Evolutionary conservation across 2,113 vertebrate species (phyloP), one percentile per base, ranked within the genome.

Genomic region (Raja brachyura): DNA sequence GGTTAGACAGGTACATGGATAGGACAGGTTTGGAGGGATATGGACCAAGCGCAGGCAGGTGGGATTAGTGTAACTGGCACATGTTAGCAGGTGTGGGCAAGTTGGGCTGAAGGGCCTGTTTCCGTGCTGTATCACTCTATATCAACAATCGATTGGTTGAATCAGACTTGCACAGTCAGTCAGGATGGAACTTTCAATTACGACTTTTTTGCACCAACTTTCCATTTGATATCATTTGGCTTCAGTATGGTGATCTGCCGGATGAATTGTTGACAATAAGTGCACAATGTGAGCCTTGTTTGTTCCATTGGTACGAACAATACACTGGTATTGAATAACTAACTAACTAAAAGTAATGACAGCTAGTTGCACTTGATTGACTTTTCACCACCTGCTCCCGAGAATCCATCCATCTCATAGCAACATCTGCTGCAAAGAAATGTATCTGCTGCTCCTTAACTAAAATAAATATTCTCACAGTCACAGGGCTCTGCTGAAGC

Each of bases 331-430:
- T 88, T 13, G 25, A 88, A 88, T 63, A n/a, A n/a, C 14, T 25
- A 63, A 88, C 83, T 88, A 63, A 88, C 83, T 88, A 88, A 88
- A 88, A 63, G 83, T 88, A 88, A 88, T 88, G 83, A 88, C 83
- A 88, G 63, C 83, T 63, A 88, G n/a, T 59, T 88, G 5, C 59
- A 88, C 59, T 88, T n/a, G 59, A 88, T 88, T 61, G 83, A 28
- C n/a, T 88, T 88, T 63, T 88, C 83, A 88, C 83, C 9, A n/a
- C 56, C 10, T 1, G n/a, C 83, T 88, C 59, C 83, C n/a, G 20
- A 48, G 83, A n/a, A 66, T 5, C 83, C 28, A 88, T 88, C 83
- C 83, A 88, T 88, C 83, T 88, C 83, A 31, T 33, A 6, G 83
- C 59, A 63, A 63, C 28, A 88, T 88, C 83, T 88, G 83, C 61